phyloP scores from a whole-genome alignment of 2,113 vertebrate species.

The Ceratotherium simum region DNA sequence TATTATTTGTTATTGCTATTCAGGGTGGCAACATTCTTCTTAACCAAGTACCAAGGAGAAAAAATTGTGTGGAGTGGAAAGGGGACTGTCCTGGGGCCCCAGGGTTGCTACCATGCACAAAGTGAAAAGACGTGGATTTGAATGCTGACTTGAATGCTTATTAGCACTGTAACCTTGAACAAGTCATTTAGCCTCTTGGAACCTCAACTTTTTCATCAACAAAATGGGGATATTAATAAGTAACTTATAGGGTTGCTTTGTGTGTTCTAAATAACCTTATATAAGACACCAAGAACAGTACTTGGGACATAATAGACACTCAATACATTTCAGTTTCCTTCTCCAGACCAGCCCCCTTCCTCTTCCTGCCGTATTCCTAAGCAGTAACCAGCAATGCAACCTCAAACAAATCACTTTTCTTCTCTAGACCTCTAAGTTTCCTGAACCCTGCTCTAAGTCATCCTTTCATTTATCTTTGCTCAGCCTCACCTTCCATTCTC shows the following conservation, averaged over 20 bases:
- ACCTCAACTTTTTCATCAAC: neutral
- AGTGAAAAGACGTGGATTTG: neutral
- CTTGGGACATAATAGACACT: too few species aligned
- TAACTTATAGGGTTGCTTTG: neutral
- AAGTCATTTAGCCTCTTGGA: neutral
- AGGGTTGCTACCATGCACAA: neutral
- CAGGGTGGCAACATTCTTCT: neutral
- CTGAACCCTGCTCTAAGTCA: neutral
- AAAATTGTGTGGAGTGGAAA: neutral
- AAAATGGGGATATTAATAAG: neutral
- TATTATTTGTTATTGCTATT: neutral
- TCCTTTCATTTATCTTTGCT: neutral
- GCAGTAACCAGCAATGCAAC: neutral
- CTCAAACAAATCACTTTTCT: neutral
- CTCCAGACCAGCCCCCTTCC: neutral
- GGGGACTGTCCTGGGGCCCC: neutral
- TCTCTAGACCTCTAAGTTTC: neutral
- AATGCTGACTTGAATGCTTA: neutral
- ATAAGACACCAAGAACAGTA: neutral
- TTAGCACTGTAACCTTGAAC: neutral
- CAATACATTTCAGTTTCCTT: neutral
- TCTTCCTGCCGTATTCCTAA: neutral
- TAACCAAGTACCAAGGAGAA: neutral
- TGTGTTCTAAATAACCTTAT: neutral
- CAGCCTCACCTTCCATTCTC: neutral